A percentile compares a stretch with the other conserved stretches of the same genome.
Evolutionary conservation across 2,113 vertebrate genomes (phyloP).

Genomic region (Bubo bubo): DNA sequence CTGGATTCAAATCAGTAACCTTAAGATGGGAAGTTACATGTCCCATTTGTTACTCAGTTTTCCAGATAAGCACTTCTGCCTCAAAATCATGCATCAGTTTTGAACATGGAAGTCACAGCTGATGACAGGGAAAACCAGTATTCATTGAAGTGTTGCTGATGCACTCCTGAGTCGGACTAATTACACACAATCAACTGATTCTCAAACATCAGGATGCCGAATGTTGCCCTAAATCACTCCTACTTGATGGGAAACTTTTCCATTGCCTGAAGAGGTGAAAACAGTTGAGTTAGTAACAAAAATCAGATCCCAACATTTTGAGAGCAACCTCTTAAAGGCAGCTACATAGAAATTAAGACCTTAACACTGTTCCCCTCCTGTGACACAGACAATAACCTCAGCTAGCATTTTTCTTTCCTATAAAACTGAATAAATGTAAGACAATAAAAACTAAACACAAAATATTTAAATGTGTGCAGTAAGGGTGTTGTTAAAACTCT

Average conservation of each 20-base stretch:
- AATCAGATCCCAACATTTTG: constrained; percentile 4
- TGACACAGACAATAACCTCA: not conserved
- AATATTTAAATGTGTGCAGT: not conserved
- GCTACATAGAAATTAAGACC: not conserved
- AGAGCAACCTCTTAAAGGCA: not conserved
- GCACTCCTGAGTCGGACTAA: constrained; percentile 32
- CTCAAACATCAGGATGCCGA: constrained; percentile 20
- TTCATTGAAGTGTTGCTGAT: not conserved
- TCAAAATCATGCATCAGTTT: constrained; percentile 16
- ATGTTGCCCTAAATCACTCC: constrained; percentile 41
- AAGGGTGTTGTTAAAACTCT: not conserved
- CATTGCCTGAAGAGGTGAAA: constrained; percentile 20
- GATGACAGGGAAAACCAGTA: not conserved
- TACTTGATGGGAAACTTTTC: constrained; percentile 31
- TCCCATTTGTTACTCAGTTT: constrained; percentile 16
- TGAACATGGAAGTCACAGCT: not conserved
- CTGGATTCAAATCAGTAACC: not conserved
- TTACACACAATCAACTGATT: constrained; percentile 44
- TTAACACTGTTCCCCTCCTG: not conserved
- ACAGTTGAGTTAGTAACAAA: not conserved
- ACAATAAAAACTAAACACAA: not conserved
- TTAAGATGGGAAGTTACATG: constrained; percentile 8
- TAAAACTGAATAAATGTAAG: not conserved
- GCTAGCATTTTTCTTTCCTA: not conserved
- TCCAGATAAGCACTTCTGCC: constrained; percentile 15